Evolutionary conservation across 2,113 vertebrate species (phyloP).

Genomic region (Zosterops lateralis): DNA sequence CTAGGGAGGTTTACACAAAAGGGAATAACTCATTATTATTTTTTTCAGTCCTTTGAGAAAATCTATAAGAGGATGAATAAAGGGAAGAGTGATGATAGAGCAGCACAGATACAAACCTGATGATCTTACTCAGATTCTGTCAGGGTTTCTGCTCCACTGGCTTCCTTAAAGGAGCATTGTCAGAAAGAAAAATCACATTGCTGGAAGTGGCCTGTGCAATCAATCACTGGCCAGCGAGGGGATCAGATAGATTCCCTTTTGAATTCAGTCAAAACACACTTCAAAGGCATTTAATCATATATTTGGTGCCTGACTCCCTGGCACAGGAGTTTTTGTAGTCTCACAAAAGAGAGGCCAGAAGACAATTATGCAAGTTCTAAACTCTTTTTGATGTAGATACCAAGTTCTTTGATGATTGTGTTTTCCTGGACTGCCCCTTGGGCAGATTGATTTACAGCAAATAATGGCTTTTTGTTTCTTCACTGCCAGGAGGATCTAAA

Average conservation of each 20-base stretch:
- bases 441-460: background rate
- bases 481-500: background rate
- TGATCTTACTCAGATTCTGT: background rate
- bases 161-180: conserved; percentile 17
- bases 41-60: background rate
- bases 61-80: background rate
- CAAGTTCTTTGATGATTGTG: background rate
- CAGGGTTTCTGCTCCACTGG: background rate
- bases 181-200: conserved; percentile 49
- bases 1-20: background rate
- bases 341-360: background rate
- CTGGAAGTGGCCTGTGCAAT: background rate
- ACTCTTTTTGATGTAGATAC: background rate
- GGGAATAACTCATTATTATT: background rate
- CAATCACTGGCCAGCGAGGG: background rate
- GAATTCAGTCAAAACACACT: conserved; percentile 28
- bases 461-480: background rate
- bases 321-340: background rate
- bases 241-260: conserved; percentile 13
- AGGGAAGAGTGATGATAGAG: background rate
- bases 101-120: background rate
- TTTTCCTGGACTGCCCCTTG: background rate
- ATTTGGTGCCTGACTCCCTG: background rate
- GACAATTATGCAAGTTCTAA: background rate
- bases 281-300: conserved; percentile 4